Percentiles rank a stretch among this genome's conserved stretches.
Conservation (phyloP, 2,888 invertebrate species). For the Steromphala cineraria region DNA sequence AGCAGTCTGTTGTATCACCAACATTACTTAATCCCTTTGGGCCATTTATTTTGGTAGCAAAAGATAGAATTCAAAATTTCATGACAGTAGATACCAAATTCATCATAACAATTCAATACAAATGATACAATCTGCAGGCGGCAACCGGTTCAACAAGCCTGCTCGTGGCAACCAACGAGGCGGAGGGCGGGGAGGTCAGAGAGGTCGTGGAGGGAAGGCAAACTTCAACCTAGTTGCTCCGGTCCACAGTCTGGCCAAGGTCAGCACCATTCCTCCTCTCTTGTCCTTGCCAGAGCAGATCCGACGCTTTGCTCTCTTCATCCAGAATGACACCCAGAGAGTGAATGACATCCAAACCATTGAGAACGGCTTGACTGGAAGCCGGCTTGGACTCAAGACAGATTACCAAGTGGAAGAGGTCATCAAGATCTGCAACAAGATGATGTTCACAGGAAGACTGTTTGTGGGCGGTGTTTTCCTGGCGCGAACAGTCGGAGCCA, state of each 20-base stretch:
- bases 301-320: conserved; percentile 28
- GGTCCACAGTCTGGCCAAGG: conserved; percentile 45
- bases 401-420: conserved; percentile 52
- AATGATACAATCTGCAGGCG: background rate
- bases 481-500: conserved; percentile 51
- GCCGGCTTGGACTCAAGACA: conserved; percentile 55
- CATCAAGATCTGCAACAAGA: conserved; percentile 43
- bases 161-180: conserved; percentile 28
- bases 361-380: conserved; percentile 55
- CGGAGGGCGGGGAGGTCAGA: conserved; percentile 27
- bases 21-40: no score
- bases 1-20: no score
- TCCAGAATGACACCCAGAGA: conserved; percentile 10
- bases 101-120: background rate
- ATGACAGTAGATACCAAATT: background rate
- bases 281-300: conserved; percentile 57
- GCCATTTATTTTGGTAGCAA: no score
- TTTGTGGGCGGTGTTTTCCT: conserved; percentile 51
- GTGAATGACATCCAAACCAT: conserved; percentile 48
- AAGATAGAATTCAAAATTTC: background rate
- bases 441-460: conserved; percentile 57
- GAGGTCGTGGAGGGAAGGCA: conserved; percentile 14
- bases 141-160: background rate
- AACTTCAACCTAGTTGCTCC: conserved; percentile 30
- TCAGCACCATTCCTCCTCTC: conserved; percentile 21